These are phyloP conservation scores for Acanthosepion esculentum DNA, from an alignment of 2,888 invertebrate species.

Conservation along the genomic window DNA sequence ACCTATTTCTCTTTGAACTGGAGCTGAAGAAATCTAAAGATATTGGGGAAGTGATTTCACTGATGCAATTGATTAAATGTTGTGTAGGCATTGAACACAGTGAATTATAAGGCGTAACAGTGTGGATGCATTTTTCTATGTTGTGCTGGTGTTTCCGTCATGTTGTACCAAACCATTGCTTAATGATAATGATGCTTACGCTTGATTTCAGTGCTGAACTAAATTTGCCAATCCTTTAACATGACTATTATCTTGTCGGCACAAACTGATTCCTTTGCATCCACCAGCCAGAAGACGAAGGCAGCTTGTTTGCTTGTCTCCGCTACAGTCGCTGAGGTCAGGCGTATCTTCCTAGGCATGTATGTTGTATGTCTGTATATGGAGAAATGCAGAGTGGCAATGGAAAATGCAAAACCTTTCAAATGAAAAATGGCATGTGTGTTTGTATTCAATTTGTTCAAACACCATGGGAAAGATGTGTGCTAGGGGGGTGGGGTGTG, in stretches of 20 bases:
- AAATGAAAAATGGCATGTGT: too few relatives aligned
- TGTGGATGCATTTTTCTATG: not conserved
- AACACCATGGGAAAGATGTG: too few relatives aligned
- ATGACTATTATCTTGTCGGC: not conserved
- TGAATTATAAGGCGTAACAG: not conserved
- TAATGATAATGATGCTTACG: not conserved
- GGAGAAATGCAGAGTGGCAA: too few relatives aligned
- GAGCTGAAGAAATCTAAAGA: too few relatives aligned
- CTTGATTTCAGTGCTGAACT: not conserved
- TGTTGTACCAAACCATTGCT: not conserved
- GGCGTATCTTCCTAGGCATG: too few relatives aligned
- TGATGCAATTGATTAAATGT: too few relatives aligned
- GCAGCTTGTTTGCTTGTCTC: not conserved
- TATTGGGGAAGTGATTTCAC: too few relatives aligned
- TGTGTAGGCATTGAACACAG: not conserved
- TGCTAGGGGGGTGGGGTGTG: too few relatives aligned
- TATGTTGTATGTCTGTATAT: too few relatives aligned
- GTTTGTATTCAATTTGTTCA: too few relatives aligned
- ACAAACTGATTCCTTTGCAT: not conserved
- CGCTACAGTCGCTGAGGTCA: not conserved
- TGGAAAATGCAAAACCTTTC: too few relatives aligned
- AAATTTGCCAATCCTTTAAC: not conserved
- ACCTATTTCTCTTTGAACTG: too few relatives aligned
- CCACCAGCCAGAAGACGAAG: not conserved
- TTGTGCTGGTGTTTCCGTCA: not conserved